A percentile compares a stretch with the other conserved stretches of the same genome.
Conservation (phyloP, 2,888 invertebrate genomes). For the Protonemura montana region DNA sequence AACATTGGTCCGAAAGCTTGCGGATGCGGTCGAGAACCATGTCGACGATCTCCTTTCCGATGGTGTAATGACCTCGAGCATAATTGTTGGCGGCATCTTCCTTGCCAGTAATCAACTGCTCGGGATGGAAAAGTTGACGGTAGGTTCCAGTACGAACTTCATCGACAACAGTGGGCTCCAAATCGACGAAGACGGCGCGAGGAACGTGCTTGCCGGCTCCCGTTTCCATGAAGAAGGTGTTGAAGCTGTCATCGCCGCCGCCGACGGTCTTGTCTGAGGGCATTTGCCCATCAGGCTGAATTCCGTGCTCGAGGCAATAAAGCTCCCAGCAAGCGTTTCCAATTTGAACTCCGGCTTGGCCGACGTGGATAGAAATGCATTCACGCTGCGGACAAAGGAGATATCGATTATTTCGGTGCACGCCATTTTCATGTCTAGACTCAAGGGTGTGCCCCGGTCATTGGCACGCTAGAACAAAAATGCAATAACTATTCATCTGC, state of each 20-base stretch:
- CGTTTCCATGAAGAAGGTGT: conserved; percentile 64
- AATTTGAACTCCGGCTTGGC: conserved; percentile 59
- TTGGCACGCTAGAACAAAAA: too few relatives aligned
- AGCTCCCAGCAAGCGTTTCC: conserved; percentile 58
- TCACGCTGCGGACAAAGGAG: conserved; percentile 56
- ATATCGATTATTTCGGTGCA: conserved; percentile 15
- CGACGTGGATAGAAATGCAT: conserved; percentile 60
- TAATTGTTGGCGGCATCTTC: conserved; percentile 47
- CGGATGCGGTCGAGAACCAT: conserved; percentile 86
- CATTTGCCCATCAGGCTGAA: conserved; percentile 63
- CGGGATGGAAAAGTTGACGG: conserved; percentile 68
- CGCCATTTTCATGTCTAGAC: too few relatives aligned
- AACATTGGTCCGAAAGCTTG: conserved; percentile 90
- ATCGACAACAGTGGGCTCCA: conserved; percentile 70
- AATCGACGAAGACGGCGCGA: conserved; percentile 66
- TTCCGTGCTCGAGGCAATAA: conserved; percentile 58
- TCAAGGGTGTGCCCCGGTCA: too few relatives aligned
- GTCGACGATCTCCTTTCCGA: conserved; percentile 94
- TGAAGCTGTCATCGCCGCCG: conserved; percentile 65
- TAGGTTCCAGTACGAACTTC: conserved; percentile 86
- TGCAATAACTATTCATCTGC: too few relatives aligned
- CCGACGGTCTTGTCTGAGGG: conserved; percentile 65
- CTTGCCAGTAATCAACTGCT: conserved; percentile 46
- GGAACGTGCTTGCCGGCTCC: conserved; percentile 69
- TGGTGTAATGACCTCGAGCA: conserved; percentile 92